Evolutionary conservation across 2,797 vertebrate genomes (phyloP).

Genomic region (Microchirus variegatus): DNA sequence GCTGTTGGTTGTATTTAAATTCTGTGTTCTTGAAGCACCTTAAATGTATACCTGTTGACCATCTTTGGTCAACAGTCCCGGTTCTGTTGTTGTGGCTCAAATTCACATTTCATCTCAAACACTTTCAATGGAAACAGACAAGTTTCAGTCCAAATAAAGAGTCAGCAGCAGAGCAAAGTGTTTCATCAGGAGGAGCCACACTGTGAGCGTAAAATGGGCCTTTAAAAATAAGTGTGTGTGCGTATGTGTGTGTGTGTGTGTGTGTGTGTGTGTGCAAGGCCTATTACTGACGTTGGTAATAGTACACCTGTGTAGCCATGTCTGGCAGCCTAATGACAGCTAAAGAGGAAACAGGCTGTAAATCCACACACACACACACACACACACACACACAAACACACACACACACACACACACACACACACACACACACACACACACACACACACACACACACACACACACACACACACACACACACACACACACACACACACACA

Average conservation of each 20-base stretch:
- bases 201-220: constrained; percentile 68
- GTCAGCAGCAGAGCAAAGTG: constrained; percentile 26
- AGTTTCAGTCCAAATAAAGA: constrained; percentile 24
- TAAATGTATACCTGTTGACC: too few relatives aligned
- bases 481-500: constrained; percentile 25
- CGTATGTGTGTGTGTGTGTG: constrained; percentile 18
- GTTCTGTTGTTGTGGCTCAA: not conserved
- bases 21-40: too few relatives aligned
- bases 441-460: too few relatives aligned
- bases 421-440: too few relatives aligned
- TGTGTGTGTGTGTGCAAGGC: constrained; percentile 63
- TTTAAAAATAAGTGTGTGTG: constrained; percentile 43
- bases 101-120: constrained; percentile 1
- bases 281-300: constrained; percentile 71
- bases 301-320: constrained; percentile 75
- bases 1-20: too few relatives aligned
- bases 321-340: constrained; percentile 74
- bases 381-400: constrained; percentile 16
- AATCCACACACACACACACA: constrained; percentile 53
- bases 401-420: constrained; percentile 10
- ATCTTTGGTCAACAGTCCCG: not conserved
- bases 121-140: not conserved
- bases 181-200: constrained; percentile 60
- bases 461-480: constrained; percentile 26
- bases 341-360: constrained; percentile 74